Percentiles rank a stretch among this genome's conserved stretches.
These are phyloP conservation scores for Artemia sp. DNA, from an alignment of 2,888 invertebrate genomes.

Conservation along the genomic window DNA sequence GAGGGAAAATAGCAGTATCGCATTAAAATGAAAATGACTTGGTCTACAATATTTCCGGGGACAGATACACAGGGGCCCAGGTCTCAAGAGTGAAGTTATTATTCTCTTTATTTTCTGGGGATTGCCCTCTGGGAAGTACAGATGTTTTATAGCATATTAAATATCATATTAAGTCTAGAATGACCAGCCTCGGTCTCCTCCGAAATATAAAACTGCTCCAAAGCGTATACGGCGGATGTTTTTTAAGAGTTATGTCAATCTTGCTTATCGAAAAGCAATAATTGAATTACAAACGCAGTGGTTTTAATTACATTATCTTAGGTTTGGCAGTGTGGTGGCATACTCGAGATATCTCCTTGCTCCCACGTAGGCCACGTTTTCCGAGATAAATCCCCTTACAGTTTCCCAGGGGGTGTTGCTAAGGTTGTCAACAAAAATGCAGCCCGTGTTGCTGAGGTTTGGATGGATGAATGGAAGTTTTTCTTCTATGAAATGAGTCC, in stretches of 20 bases:
- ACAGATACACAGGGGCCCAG: too few species aligned
- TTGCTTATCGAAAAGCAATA: neutral
- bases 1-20: too few species aligned
- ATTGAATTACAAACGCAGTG: neutral
- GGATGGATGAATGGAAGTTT: conserved; percentile 99
- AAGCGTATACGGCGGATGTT: neutral
- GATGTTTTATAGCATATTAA: too few species aligned
- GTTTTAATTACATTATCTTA: conserved; percentile 31
- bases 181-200: too few species aligned
- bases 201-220: too few species aligned
- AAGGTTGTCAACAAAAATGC: conserved; percentile 95
- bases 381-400: conserved; percentile 93
- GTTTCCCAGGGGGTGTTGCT: conserved; percentile 95
- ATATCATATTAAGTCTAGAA: too few species aligned
- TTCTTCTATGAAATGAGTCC: conserved; percentile 98
- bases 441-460: conserved; percentile 93
- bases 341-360: conserved; percentile 84
- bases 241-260: conserved; percentile 11
- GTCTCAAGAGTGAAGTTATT: too few species aligned
- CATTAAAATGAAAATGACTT: too few species aligned
- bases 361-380: conserved; percentile 95
- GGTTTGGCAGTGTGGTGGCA: conserved; percentile 96
- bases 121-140: too few species aligned
- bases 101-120: too few species aligned
- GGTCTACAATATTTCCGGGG: too few species aligned